Evolutionary conservation across 2,797 vertebrate genomes (phyloP), one percentile per base, ranked within the genome.

Genomic region (Clarias pachynema): DNA sequence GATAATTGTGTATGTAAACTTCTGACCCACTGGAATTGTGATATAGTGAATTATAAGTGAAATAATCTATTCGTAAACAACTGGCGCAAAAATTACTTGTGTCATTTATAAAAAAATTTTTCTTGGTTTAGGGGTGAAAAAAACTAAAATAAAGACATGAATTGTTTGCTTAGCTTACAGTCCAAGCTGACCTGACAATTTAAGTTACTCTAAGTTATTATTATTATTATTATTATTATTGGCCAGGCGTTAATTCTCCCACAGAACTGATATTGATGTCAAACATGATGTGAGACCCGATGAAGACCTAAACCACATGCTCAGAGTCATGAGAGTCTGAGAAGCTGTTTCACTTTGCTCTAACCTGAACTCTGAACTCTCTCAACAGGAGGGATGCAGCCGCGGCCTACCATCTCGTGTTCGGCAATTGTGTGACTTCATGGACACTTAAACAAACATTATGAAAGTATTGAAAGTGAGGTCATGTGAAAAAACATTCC

Each of bases 321-420:
- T 75, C 37, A 12, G 65, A 66, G 79, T 83, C 85, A 84, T 81
- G 84, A 84, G 84, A 89, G 72, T 87, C 77, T 68, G 65, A 15
- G 79, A 62, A 84, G 77, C 84, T 87, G 84, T 81, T 86, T 69
- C 70, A 75, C 53, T 82, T 65, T 70, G 69, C 81, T 86, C 65
- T 70, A 60, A 69, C 29, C 68, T 86, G 82, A 90, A 87, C 74
- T 83, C 82, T 88, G 81, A 88, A 81, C 82, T 82, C 62, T 80
- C 85, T 88, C 69, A 83, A 86, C 86, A 86, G 84, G 87, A 89
- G 37, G 84, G 83, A 84, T 26, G 62, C 16, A 87, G 44, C 10
- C 16, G 34, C 29, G 18, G 56, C 62, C 77, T 83, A 60, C 70
- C 24, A 29, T 20, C 79, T 86, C 63, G 3, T 80, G 83, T 82